phyloP scores from a whole-genome alignment of 1,140 invertebrate species.

The Megalopta genalis region DNA sequence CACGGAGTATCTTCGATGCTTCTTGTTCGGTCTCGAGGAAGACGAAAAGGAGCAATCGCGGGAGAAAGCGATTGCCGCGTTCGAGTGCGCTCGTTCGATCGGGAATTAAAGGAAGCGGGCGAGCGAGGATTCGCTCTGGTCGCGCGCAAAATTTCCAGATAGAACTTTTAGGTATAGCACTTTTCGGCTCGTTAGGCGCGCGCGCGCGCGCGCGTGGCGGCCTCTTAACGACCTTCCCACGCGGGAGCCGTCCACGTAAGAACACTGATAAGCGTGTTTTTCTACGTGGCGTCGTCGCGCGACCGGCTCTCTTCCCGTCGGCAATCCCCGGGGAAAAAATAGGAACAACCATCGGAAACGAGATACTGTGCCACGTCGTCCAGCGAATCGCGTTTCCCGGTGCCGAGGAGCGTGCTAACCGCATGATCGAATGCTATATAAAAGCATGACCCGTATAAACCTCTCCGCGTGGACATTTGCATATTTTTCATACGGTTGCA shows the following conservation, averaged over 20 bases:
- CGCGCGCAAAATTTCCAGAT: background rate
- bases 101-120: too few species aligned
- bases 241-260: slow-evolving; percentile 9
- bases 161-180: too few species aligned
- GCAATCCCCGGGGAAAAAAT: background rate
- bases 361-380: background rate
- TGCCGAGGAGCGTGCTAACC: background rate
- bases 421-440: slow-evolving; percentile 16
- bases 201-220: too few species aligned
- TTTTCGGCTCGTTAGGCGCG: background rate
- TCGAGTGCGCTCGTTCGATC: too few species aligned
- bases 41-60: too few species aligned
- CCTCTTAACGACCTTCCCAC: slow-evolving; percentile 6
- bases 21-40: too few species aligned
- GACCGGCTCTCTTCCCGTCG: background rate
- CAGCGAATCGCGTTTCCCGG: background rate
- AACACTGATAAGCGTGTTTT: slow-evolving; percentile 33
- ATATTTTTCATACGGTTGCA: background rate
- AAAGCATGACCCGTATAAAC: slow-evolving; percentile 8
- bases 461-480: background rate
- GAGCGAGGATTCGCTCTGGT: background rate
- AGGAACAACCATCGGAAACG: slow-evolving; percentile 4
- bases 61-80: too few species aligned
- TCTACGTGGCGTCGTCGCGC: slow-evolving; percentile 17
- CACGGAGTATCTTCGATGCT: too few species aligned